Evolutionary conservation across 2,888 invertebrate species (phyloP).

Genomic region (Drosophila melanocephala): DNA sequence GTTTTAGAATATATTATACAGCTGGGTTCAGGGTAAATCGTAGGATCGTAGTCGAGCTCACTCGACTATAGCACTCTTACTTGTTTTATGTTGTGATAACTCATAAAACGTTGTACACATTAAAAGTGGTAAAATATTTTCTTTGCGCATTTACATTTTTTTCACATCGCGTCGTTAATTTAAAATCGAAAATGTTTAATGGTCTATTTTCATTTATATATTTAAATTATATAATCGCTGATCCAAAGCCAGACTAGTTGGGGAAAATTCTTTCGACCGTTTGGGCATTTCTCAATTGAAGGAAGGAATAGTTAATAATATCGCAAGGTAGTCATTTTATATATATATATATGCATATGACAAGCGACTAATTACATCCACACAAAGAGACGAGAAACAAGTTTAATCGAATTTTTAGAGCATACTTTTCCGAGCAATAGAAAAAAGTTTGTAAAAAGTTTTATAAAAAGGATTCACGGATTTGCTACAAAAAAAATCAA

Average conservation of each 20-base stretch:
- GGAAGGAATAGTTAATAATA: too few relatives aligned
- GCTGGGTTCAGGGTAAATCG: too few relatives aligned
- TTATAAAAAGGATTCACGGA: not conserved
- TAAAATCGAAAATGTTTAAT: not conserved
- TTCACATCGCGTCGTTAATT: not conserved
- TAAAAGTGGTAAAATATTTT: too few relatives aligned
- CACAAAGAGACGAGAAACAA: not conserved
- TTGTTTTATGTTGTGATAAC: too few relatives aligned
- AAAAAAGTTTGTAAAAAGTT: not conserved
- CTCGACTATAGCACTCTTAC: too few relatives aligned
- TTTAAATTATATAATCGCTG: not conserved
- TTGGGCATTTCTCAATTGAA: not conserved
- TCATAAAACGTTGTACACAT: too few relatives aligned
- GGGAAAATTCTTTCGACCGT: not conserved
- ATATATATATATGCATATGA: not conserved
- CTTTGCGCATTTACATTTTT: too few relatives aligned
- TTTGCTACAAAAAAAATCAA: not conserved
- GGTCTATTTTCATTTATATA: not conserved
- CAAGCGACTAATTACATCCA: not conserved
- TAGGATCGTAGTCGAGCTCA: too few relatives aligned
- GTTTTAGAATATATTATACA: too few relatives aligned
- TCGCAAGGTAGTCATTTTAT: too few relatives aligned
- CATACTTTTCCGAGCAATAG: not conserved
- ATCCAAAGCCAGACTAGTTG: not conserved
- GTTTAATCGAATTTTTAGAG: not conserved